Evolutionary conservation across 2,797 vertebrate genomes (phyloP).

Genomic region (Hoplostethus mediterraneus): DNA sequence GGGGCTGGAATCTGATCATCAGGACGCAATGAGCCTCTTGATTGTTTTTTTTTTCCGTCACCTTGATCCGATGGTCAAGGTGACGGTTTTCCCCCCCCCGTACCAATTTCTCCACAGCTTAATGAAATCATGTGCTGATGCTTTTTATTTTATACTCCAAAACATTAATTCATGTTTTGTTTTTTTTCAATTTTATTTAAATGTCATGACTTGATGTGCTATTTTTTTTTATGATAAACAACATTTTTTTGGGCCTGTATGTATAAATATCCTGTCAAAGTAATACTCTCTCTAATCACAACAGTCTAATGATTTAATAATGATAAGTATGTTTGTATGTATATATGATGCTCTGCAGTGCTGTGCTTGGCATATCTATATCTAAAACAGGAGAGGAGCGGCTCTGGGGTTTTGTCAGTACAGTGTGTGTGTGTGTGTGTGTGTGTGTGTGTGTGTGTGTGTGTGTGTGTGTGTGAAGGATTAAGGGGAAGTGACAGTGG

Average conservation of each 20-base stretch:
- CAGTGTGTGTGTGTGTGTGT: constrained; percentile 21
- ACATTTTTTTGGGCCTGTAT: constrained; percentile 48
- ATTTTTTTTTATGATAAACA: constrained; percentile 26
- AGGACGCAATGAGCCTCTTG: constrained; percentile 13
- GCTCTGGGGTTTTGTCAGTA: constrained; percentile 8
- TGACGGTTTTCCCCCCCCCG: constrained; percentile 15
- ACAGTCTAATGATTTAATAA: constrained; percentile 36
- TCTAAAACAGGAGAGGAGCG: constrained; percentile 34
- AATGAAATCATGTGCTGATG: constrained; percentile 33
- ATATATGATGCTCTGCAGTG: constrained; percentile 62
- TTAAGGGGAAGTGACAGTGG: constrained; percentile 37
- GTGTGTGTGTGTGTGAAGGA: constrained; percentile 5
- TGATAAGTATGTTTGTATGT: constrained; percentile 46
- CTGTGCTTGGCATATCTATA: constrained; percentile 62
- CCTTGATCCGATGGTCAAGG: constrained; percentile 21
- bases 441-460: constrained; percentile 27
- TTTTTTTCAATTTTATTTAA: constrained; percentile 27
- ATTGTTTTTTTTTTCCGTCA: constrained; percentile 28
- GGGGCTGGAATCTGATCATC: neutral
- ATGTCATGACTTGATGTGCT: constrained; percentile 29
- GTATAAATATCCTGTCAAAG: constrained; percentile 60
- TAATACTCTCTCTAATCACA: constrained; percentile 57
- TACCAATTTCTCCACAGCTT: neutral
- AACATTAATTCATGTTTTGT: constrained; percentile 19
- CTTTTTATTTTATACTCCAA: constrained; percentile 51